These are phyloP conservation scores for Schrankia costaestrigalis DNA, from an alignment of 2,888 invertebrate species.

Conservation along the genomic window DNA sequence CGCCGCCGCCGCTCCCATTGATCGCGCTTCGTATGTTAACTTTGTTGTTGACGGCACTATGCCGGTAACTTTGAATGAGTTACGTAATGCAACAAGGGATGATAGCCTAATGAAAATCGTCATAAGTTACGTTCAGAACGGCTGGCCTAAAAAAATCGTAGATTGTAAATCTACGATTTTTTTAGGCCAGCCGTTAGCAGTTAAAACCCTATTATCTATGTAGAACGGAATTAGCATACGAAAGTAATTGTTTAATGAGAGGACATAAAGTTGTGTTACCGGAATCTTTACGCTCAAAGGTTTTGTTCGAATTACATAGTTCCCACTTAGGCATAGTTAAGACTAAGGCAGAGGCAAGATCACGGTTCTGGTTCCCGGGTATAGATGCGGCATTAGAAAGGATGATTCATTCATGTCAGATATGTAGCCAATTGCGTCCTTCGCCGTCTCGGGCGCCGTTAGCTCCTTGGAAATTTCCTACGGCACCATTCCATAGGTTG, in stretches of 20 bases:
- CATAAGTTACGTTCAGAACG: background rate
- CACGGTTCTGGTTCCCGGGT: constrained; percentile 5
- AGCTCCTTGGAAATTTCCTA: background rate
- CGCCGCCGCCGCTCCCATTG: too few species aligned
- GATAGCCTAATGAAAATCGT: background rate
- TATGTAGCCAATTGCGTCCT: constrained; percentile 1
- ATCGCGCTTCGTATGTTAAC: background rate
- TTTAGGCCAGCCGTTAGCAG: too few species aligned
- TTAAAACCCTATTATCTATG: background rate
- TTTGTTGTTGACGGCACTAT: too few species aligned
- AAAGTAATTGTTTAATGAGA: background rate
- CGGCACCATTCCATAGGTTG: too few species aligned
- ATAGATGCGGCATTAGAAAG: too few species aligned
- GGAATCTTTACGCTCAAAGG: background rate
- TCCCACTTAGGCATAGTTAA: too few species aligned
- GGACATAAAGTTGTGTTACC: background rate
- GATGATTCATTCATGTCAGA: constrained; percentile 1
- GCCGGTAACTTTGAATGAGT: too few species aligned
- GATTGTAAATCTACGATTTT: too few species aligned
- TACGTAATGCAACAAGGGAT: background rate
- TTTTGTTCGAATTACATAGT: background rate
- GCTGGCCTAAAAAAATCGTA: background rate
- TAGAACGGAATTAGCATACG: background rate
- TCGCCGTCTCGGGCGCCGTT: constrained; percentile 2
- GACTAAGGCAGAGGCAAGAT: too few species aligned